Base-by-base conservation (phyloP, 92 coral and sea anemone species). In the Metridium senile region DNA sequence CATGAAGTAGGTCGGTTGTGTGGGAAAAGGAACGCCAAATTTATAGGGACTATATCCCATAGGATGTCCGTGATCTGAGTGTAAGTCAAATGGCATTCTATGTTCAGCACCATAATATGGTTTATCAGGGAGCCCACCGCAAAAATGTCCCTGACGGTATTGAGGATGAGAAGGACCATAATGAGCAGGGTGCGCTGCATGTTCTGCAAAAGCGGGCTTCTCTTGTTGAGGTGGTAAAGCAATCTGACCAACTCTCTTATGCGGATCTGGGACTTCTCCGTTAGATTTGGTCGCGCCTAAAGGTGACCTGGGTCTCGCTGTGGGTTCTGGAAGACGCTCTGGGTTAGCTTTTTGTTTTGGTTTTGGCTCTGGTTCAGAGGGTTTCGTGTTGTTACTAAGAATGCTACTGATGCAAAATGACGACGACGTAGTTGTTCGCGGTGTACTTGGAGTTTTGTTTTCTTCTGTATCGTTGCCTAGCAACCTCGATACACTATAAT, bases 401-500 rank as follows among this genome's bases (percentile, higher is more conserved):
- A 91, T 87, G 69, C 76, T 91, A 73, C 91, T 88, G 47, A 91
- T 91, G 58, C 89, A 79, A 68, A 82, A 89, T 11, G 93, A 76
- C 27, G 91, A 76, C 27, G 86, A 83, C 9, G 86, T 47, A 19
- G 67, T 61, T 35, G 82, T 49, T 8, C 75, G 78, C 1, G 83
- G 74, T 54, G 83, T 62, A 19, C 62, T 71, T 26, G 45, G 76
- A 22, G 75, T 35, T 52, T 80, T 84, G 32, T 23, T 68, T 16
- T 65, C 87, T 25, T 73, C 78, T 33, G 56, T 43, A 27, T 78
- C 82, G n/a, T 82, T 86, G 26, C 97, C 97, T 33, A 91, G 81
- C 28, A 91, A 71, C 52, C 97, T 88, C 11, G 89, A 91, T 1
- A 91, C 97, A 64, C 97, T 91, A 62, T 89, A 91, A 68, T 82